Conservation (phyloP, 2,888 invertebrate species). For the Crioceris asparagi region DNA sequence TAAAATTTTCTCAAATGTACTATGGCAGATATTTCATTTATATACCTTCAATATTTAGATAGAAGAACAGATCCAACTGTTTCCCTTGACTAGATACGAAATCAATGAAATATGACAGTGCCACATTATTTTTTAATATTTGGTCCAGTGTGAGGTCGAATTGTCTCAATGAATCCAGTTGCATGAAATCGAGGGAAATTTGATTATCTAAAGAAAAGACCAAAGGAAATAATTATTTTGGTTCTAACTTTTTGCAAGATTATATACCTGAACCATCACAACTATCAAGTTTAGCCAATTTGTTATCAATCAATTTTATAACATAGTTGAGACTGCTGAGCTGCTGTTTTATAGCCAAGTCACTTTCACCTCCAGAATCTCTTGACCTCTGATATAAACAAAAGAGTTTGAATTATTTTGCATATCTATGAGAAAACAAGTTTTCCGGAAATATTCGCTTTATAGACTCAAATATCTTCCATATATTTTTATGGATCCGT, state of each 20-base stretch:
- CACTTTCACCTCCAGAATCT: conserved; percentile 79
- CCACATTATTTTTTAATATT: conserved; percentile 65
- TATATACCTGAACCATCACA: conserved; percentile 21
- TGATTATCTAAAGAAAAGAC: conserved; percentile 15
- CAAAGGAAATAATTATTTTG: conserved; percentile 3
- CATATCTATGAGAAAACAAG: background rate
- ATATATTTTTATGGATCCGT: no score
- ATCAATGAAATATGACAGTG: conserved; percentile 66
- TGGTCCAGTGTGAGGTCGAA: conserved; percentile 56
- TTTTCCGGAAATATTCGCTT: no score
- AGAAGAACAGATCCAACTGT: conserved; percentile 65
- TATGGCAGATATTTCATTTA: no score
- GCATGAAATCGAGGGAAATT: conserved; percentile 24
- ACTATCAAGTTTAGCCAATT: conserved; percentile 34
- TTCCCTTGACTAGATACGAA: conserved; percentile 60
- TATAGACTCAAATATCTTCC: no score
- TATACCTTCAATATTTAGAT: conserved; percentile 65
- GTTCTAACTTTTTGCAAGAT: background rate
- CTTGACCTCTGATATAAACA: conserved; percentile 51
- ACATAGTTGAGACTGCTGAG: conserved; percentile 75
- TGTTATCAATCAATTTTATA: conserved; percentile 58
- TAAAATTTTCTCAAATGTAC: no score
- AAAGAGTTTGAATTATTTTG: conserved; percentile 7
- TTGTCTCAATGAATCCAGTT: conserved; percentile 31
- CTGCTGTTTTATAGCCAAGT: conserved; percentile 72